Base-by-base conservation (phyloP, 92 coral and sea anemone genomes). In the Umimayanthus chanpuru region DNA sequence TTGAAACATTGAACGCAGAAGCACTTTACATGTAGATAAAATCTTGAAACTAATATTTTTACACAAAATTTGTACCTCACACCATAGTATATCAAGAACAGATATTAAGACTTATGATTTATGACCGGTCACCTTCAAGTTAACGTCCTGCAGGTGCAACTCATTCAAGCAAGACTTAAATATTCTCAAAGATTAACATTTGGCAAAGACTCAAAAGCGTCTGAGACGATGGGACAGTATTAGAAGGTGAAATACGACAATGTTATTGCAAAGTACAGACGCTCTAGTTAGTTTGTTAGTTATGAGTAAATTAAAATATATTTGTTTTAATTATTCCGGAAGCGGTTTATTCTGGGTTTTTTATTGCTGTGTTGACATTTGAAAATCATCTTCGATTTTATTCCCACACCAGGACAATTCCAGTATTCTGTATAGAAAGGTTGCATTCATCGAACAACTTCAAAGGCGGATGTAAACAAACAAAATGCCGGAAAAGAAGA, bases 351-450 rank as follows among this genome's bases (percentile, higher is more conserved):
- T 47, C 50, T 47, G 50, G 9, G 50, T 47, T 47, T 32, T 68
- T 68, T 5, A 50, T 9, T 50, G 11, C 23, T 79, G 68, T 49
- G 18, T 15, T 36, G 68, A 53, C 84, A 58, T 49, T 55, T 32
- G 68, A 61, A 20, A 61, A 61, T 23, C 4, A 5, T 16, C 41
- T 58, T 30, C 9, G 26, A 73, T 30, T 28, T 10, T 56, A 56
- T 80, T 80, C 84, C 84, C 84, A 80, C 84, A 72, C 68, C 84
- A 55, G 61, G 61, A 40, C 43, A 23, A 53, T 80, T 56, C 71
- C 84, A 25, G 68, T 4, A 61, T 61, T 56, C 21, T 61, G 84
- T 56, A 56, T 56, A 16, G 25, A 64, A 64, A 26, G 44, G 41
- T 28, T 53, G 26, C 36, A 53, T 23, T 44, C 81, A 47, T 14